These are phyloP conservation scores for Calliphora vicina DNA, from an alignment of 1,140 invertebrate genomes.

Conservation along the genomic window DNA sequence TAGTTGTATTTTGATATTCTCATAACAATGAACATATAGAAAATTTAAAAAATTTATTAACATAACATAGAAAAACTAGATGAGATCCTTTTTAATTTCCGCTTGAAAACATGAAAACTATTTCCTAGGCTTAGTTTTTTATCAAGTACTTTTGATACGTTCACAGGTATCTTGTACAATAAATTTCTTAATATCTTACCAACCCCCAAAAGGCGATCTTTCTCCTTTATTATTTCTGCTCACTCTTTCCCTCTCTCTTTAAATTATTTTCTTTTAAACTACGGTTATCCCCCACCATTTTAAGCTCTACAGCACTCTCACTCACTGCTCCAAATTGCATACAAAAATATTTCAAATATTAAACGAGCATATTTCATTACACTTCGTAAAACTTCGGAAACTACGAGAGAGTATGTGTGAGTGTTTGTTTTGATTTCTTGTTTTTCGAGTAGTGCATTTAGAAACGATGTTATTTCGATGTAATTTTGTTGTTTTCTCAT, in stretches of 20 bases:
- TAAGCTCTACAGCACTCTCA: background rate
- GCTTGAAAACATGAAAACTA: no score
- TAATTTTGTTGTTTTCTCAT: constrained; percentile 3
- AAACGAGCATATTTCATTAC: background rate
- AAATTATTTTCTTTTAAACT: background rate
- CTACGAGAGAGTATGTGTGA: background rate
- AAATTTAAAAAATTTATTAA: no score
- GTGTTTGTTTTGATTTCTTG: background rate
- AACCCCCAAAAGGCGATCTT: no score
- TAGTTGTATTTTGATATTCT: no score
- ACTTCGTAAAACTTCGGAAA: background rate
- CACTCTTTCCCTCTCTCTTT: background rate
- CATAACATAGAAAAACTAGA: no score
- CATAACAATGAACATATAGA: no score
- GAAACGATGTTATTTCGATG: constrained; percentile 5
- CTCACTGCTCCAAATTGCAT: background rate
- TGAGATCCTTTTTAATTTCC: no score
- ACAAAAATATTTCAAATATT: background rate
- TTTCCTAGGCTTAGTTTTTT: no score
- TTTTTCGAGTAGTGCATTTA: background rate
- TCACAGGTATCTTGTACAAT: no score
- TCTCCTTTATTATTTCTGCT: no score
- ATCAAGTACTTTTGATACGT: no score
- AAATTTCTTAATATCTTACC: no score
- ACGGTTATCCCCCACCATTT: background rate